Percentiles rank a stretch among this genome's conserved stretches.
Conservation (phyloP, 1,140 invertebrate species). For the Dendroctonus valens region DNA sequence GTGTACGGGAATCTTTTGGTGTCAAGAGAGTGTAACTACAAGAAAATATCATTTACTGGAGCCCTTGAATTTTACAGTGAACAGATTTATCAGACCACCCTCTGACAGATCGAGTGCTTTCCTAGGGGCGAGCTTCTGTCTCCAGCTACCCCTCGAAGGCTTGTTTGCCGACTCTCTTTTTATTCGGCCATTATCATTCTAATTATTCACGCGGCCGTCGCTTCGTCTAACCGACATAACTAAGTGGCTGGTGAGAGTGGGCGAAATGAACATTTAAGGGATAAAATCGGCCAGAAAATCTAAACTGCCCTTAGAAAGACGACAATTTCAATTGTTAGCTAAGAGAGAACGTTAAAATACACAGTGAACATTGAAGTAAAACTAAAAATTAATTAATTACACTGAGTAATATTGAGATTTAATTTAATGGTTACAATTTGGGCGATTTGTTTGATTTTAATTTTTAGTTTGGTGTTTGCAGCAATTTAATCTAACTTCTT, state of each 20-base stretch:
- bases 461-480: no score
- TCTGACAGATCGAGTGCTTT: conserved; percentile 22
- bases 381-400: no score
- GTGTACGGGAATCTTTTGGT: no score
- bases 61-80: not conserved
- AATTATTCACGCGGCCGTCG: conserved; percentile 43
- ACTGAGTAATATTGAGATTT: no score
- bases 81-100: conserved; percentile 32
- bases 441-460: no score
- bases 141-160: conserved; percentile 17
- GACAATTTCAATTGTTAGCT: no score
- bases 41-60: no score
- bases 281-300: conserved; percentile 12
- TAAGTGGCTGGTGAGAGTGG: conserved; percentile 40
- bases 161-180: conserved; percentile 42
- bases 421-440: no score
- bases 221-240: conserved; percentile 42
- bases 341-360: no score
- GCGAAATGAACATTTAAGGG: conserved; percentile 6
- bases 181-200: conserved; percentile 45
- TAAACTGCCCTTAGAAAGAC: not conserved
- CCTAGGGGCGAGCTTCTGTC: conserved; percentile 7
- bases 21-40: no score
- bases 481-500: no score
- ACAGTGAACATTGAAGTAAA: no score